A percentile compares a stretch with the other conserved stretches of the same genome.
Evolutionary conservation across 30 jellyfish, hydroid and myxozoan species (phyloP).

Genomic region (Nemopilema nomurai): DNA sequence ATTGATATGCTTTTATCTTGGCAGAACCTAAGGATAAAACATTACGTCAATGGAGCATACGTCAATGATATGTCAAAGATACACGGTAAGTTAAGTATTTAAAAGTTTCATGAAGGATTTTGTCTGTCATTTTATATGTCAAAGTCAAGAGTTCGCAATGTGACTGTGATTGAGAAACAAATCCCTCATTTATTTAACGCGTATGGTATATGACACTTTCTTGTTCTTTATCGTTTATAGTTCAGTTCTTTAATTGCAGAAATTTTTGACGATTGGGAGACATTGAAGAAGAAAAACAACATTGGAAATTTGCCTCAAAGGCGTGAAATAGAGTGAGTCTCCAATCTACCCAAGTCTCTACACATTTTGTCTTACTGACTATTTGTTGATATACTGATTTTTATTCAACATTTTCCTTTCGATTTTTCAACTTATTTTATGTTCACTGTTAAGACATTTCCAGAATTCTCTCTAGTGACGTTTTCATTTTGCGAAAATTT

Average conservation of each 20-base stretch:
- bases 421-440: neutral
- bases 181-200: no score
- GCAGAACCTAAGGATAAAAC: constrained; percentile 16
- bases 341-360: neutral
- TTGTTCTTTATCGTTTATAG: neutral
- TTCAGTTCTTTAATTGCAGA: constrained; percentile 10
- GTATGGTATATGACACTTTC: neutral
- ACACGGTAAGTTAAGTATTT: constrained; percentile 18
- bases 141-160: no score
- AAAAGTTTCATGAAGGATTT: no score
- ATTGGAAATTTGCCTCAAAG: constrained; percentile 15
- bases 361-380: neutral
- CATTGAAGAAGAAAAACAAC: constrained; percentile 38
- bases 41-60: constrained; percentile 52
- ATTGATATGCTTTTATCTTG: no score
- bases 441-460: neutral
- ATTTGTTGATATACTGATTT: neutral
- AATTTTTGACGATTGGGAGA: constrained; percentile 31
- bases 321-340: constrained; percentile 31
- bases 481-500: neutral
- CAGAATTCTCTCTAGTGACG: neutral
- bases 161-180: no score
- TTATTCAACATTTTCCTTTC: neutral
- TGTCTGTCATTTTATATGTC: no score
- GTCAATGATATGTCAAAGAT: constrained; percentile 37